A percentile compares a stretch with the other conserved stretches of the same genome.
These are phyloP conservation scores for Apodemus sylvaticus DNA, from an alignment of 2,113 vertebrate genomes.

Conservation along the genomic window DNA sequence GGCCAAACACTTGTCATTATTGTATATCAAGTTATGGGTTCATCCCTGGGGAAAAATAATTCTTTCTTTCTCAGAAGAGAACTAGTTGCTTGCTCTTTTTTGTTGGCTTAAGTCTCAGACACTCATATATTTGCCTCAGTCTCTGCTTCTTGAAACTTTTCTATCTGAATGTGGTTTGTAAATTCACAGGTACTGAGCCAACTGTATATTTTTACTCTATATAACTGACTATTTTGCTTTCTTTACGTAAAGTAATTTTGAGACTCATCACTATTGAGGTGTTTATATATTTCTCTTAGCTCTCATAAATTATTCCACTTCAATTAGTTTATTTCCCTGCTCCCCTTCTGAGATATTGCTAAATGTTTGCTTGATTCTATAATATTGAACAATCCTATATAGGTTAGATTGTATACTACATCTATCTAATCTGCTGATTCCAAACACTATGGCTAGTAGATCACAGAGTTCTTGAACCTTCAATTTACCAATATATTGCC, in stretches of 20 bases:
- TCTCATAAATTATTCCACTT: background rate
- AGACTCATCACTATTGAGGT: background rate
- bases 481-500: background rate
- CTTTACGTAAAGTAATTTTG: background rate
- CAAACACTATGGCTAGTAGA: background rate
- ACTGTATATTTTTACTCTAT: background rate
- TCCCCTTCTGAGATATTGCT: background rate
- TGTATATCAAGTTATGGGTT: background rate
- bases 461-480: background rate
- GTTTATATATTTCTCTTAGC: background rate
- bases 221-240: conserved; percentile 8
- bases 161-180: background rate
- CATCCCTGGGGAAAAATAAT: background rate
- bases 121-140: background rate
- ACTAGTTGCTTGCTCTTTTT: background rate
- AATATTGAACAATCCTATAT: background rate
- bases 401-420: background rate
- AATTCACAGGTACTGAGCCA: background rate
- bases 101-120: background rate
- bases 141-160: background rate
- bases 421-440: background rate
- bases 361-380: background rate
- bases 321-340: background rate
- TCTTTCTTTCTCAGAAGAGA: background rate
- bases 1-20: background rate